These are phyloP conservation scores for Peucedramus taeniatus DNA, from an alignment of 2,113 vertebrate species.

Conservation along the genomic window DNA sequence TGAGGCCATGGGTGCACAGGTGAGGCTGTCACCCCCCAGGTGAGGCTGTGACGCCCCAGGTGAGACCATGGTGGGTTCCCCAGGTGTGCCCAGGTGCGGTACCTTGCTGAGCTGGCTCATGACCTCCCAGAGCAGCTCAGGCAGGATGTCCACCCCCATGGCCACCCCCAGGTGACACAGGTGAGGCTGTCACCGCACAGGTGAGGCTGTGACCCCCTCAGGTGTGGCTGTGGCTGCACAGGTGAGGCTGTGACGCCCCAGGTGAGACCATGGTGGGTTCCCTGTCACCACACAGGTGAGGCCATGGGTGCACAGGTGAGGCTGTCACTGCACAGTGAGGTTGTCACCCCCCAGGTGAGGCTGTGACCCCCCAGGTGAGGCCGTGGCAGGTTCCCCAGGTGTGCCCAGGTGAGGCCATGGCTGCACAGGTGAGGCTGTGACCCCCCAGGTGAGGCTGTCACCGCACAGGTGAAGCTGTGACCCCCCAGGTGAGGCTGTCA, in stretches of 20 bases:
- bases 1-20: not conserved
- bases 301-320: too few relatives aligned
- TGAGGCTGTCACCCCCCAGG: not conserved
- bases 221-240: not conserved
- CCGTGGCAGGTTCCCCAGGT: too few relatives aligned
- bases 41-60: not conserved
- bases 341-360: too few relatives aligned
- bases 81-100: not conserved
- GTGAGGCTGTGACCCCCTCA: not conserved
- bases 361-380: too few relatives aligned
- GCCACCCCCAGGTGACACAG: not conserved
- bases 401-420: too few relatives aligned
- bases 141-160: constrained; percentile 69
- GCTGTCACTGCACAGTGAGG: too few relatives aligned
- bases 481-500: not conserved
- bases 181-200: not conserved
- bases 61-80: not conserved
- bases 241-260: not conserved
- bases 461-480: fast-evolving
- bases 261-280: too few relatives aligned
- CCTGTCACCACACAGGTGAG: too few relatives aligned
- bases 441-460: not conserved
- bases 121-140: not conserved
- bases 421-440: not conserved
- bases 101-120: not conserved